phyloP scores from a whole-genome alignment of 2,113 vertebrate genomes.

The Thermophis baileyi region DNA sequence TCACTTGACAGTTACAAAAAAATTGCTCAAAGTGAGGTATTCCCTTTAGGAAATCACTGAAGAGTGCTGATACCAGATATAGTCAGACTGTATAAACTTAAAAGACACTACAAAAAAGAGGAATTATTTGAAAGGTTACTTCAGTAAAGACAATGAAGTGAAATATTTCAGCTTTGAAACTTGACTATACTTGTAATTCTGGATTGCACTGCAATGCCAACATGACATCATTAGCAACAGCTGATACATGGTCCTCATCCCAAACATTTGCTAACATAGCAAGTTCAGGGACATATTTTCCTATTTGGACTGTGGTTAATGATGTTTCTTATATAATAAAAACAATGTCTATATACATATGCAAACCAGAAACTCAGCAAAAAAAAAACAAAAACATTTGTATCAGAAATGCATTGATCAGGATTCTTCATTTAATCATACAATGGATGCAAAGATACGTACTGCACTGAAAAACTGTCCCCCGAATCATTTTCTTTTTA shows the following conservation, averaged over 20 bases:
- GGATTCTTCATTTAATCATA: slow-evolving; percentile 35
- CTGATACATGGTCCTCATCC: background rate
- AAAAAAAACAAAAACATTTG: slow-evolving; percentile 37
- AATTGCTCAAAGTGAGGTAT: slow-evolving; percentile 62
- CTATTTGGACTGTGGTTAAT: background rate
- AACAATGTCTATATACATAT: slow-evolving; percentile 44
- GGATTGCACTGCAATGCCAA: slow-evolving; percentile 32
- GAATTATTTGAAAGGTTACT: slow-evolving; percentile 55
- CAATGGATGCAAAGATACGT: slow-evolving; percentile 45
- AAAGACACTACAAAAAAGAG: slow-evolving; percentile 63
- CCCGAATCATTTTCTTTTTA: background rate
- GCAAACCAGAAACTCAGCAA: slow-evolving; percentile 3
- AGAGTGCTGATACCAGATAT: slow-evolving; percentile 58
- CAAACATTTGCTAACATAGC: background rate
- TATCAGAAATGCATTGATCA: slow-evolving; percentile 31
- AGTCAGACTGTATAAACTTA: slow-evolving; percentile 60
- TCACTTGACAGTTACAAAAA: slow-evolving; percentile 45
- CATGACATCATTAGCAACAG: slow-evolving; percentile 6
- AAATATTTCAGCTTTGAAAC: slow-evolving; percentile 54
- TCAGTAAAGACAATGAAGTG: slow-evolving; percentile 65
- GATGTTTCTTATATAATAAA: slow-evolving; percentile 23
- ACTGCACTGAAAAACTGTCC: slow-evolving; percentile 13
- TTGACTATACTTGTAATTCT: slow-evolving; percentile 23
- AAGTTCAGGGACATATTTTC: slow-evolving; percentile 2
- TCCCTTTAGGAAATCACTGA: slow-evolving; percentile 58